These are phyloP conservation scores for Lepisosteus oculatus DNA, from an alignment of 2,113 vertebrate species.

Conservation along the genomic window DNA sequence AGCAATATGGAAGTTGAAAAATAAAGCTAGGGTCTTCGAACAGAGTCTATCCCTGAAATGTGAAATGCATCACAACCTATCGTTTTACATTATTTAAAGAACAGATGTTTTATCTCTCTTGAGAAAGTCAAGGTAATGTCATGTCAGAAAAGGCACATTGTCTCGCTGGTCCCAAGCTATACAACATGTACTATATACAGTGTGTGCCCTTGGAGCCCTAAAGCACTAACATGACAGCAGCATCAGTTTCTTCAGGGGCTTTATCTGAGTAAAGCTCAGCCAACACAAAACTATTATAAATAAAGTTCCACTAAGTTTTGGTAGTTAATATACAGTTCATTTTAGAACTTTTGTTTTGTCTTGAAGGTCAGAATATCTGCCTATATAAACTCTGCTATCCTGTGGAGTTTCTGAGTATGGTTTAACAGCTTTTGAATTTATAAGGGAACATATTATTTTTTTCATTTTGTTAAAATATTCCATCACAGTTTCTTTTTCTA, in stretches of 20 bases:
- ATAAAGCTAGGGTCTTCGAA: no score
- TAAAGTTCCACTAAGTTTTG: constrained; percentile 29
- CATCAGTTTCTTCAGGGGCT: constrained; percentile 27
- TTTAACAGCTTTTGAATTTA: no score
- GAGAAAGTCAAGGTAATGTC: constrained; percentile 34
- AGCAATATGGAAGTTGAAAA: no score
- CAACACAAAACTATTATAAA: constrained; percentile 21
- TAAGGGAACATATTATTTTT: no score
- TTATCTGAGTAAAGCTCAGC: constrained; percentile 23
- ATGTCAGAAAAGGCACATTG: constrained; percentile 33
- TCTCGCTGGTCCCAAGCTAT: constrained; percentile 23
- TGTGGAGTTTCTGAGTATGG: background rate
- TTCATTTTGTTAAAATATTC: no score
- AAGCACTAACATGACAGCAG: constrained; percentile 13
- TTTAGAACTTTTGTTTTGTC: background rate
- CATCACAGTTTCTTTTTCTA: no score
- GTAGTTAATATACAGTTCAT: constrained; percentile 13
- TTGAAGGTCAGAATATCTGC: constrained; percentile 13
- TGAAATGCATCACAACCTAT: no score
- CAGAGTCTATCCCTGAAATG: no score
- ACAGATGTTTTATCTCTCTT: constrained; percentile 14
- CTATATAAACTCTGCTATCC: constrained; percentile 15
- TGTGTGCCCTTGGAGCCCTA: constrained; percentile 14
- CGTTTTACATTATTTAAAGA: constrained; percentile 15
- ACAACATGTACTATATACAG: constrained; percentile 25